Conservation (phyloP, 2,113 vertebrate genomes). For the Sialia sialis region DNA sequence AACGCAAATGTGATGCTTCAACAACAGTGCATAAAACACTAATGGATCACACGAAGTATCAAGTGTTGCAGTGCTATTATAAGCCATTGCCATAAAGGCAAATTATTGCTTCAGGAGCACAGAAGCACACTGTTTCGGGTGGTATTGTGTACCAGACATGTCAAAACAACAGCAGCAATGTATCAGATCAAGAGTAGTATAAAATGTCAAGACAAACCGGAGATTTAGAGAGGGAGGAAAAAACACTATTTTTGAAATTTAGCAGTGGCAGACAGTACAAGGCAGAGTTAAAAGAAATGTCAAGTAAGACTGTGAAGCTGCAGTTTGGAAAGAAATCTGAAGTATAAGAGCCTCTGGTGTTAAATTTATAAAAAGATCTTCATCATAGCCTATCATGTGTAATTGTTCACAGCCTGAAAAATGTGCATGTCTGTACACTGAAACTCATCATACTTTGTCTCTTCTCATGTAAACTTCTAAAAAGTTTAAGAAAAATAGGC, state of each 20-base stretch:
- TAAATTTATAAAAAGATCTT: not conserved
- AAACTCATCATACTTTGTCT: not conserved
- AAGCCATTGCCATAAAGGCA: not conserved
- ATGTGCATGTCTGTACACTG: not conserved
- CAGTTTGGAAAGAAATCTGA: not conserved
- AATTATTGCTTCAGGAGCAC: not conserved
- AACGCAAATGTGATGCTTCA: not conserved
- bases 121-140: not conserved
- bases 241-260: not conserved
- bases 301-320: not conserved
- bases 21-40: not conserved
- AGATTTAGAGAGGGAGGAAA: not conserved
- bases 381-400: not conserved
- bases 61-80: not conserved
- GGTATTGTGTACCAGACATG: not conserved
- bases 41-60: not conserved
- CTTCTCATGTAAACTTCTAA: not conserved
- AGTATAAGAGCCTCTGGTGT: not conserved
- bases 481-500: not conserved
- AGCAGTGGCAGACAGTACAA: not conserved
- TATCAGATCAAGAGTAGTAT: not conserved
- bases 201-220: not conserved
- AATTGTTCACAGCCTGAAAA: not conserved
- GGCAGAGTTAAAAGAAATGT: not conserved
- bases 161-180: not conserved